These are phyloP conservation scores for Oophaga sylvatica DNA, from an alignment of 2,797 vertebrate genomes.

Conservation along the genomic window DNA sequence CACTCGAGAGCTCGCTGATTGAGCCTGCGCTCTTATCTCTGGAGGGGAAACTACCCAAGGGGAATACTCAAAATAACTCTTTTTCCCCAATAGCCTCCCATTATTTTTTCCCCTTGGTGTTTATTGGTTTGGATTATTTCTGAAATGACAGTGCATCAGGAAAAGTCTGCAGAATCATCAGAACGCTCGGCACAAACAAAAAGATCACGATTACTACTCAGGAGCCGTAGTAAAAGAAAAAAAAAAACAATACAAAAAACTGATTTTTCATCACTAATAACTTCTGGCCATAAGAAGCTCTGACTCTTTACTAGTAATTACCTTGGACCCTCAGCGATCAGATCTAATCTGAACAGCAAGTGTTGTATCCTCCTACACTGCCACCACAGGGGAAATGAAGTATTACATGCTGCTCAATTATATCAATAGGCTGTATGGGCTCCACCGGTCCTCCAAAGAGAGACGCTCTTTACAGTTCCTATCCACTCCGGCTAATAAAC, in stretches of 20 bases:
- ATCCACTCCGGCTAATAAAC: neutral
- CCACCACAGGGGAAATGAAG: no score
- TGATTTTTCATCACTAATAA: neutral
- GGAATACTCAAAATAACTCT: conserved; percentile 41
- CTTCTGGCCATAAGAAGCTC: neutral
- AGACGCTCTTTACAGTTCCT: no score
- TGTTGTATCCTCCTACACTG: no score
- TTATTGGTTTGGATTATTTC: conserved; percentile 1
- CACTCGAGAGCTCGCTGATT: conserved; percentile 9
- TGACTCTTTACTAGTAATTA: neutral
- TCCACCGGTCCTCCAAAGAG: no score
- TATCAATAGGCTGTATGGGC: no score
- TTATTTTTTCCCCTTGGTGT: conserved; percentile 15
- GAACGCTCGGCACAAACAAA: neutral
- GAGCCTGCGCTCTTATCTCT: conserved; percentile 4
- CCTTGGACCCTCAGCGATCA: neutral
- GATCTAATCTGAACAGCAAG: neutral
- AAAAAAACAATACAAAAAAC: neutral
- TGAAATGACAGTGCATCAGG: neutral
- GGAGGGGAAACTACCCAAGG: neutral
- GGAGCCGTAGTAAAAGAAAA: neutral
- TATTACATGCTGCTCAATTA: no score
- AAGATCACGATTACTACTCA: neutral
- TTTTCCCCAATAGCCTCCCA: conserved; percentile 12
- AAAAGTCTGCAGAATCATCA: conserved; percentile 17